Base-by-base conservation (phyloP, 2,888 invertebrate species). In the Ormyrus pomaceus region DNA sequence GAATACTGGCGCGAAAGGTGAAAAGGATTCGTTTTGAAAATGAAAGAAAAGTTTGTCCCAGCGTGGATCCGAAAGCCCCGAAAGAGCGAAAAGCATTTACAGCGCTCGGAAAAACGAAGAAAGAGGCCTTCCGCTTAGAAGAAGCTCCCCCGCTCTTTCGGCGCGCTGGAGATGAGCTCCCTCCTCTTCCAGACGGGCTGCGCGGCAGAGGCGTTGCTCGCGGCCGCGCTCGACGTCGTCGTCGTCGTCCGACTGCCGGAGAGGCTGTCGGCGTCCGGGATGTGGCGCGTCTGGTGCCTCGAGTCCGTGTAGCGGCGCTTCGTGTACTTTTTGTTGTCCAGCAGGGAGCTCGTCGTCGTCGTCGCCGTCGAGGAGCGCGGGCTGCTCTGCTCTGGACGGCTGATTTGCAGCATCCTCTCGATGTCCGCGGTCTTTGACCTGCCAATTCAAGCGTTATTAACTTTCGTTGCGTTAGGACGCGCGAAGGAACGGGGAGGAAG, bases 81-180 rank as follows among this genome's bases (percentile, higher is more conserved):
- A 34, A 51, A 13, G 53, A 50, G 13, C 61, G 34, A 10, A 70
- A 59, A 6, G 34, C 48, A 66, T 66, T 51, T 34, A 66, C 19
- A 66, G 48, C 8, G 10, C n/a, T 19, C 51, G 65, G 64, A 74
- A 70, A 77, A 77, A 65, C 71, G 65, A 71, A 70, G 77, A 77
- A 74, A 45, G 34, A 34, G 34, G 34, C 34, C 34, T 4, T 4
- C 34, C 7, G 58, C 48, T 64, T 51, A 80, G 62, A 82, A 80
- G 74, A 80, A 82, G 13, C 75, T 75, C 34, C 73, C 70, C 2
- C 88, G 87, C 75, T 91, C 88, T 83, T 92, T 92, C 1, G 92
- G 94, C 81, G 95, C 95, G 91, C 96, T 96, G 62, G 96, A 95
- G 86, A 96, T 96, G 78, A 96, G 92, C 91, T 96, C 96, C 81